These are phyloP conservation scores for Conger conger DNA, from an alignment of 2,113 vertebrate species.

Conservation along the genomic window DNA sequence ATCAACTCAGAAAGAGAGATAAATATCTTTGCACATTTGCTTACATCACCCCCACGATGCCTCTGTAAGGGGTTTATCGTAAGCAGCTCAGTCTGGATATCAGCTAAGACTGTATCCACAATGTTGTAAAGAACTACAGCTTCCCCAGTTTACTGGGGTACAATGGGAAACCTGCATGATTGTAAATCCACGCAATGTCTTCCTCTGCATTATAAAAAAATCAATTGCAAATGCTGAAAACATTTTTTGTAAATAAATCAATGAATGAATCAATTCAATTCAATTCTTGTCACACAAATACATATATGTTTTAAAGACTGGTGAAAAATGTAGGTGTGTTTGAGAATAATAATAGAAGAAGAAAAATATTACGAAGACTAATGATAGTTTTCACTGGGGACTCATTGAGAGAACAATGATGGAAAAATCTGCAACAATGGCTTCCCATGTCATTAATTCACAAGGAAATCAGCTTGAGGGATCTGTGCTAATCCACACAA, in stretches of 20 bases:
- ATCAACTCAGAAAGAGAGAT: background rate
- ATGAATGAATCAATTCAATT: too few relatives aligned
- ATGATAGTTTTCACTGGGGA: background rate
- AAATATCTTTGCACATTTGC: background rate
- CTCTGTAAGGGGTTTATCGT: conserved; percentile 15
- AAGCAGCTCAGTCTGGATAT: conserved; percentile 4
- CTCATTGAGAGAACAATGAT: background rate
- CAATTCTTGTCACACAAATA: too few relatives aligned
- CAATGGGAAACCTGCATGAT: background rate
- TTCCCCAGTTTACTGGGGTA: background rate
- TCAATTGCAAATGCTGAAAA: background rate
- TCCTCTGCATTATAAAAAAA: background rate
- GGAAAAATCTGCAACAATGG: background rate
- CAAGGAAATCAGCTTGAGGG: background rate
- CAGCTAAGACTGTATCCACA: background rate
- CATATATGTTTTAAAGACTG: background rate
- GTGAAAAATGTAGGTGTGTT: background rate
- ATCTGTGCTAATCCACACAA: background rate
- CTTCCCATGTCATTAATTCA: background rate
- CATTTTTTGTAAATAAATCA: too few relatives aligned
- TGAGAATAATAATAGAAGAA: background rate
- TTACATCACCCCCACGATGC: background rate
- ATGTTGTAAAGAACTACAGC: background rate
- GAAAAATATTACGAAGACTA: background rate
- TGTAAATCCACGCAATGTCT: background rate